Evolutionary conservation across 2,797 vertebrate genomes (phyloP).

Genomic region (Leuciscus waleckii): DNA sequence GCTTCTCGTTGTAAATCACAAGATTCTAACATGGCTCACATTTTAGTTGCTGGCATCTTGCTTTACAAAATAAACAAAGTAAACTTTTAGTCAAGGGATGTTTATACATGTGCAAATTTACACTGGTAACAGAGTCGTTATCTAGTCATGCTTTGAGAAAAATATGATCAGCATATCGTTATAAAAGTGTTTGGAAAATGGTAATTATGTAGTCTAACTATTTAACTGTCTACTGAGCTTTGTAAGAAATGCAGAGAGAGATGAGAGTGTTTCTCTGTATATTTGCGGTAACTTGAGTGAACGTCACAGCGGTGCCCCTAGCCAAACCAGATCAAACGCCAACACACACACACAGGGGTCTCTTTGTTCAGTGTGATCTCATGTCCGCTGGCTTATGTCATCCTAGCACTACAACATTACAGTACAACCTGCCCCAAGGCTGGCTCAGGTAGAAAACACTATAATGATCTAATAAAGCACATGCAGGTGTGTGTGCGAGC

Average conservation of each 20-base stretch:
- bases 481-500: constrained; percentile 46
- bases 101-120: not conserved
- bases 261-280: constrained; percentile 18
- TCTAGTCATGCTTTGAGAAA: not conserved
- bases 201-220: constrained; percentile 6
- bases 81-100: not conserved
- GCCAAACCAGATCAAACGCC: constrained; percentile 46
- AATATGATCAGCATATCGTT: constrained; percentile 5
- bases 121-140: not conserved
- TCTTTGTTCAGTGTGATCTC: constrained; percentile 63
- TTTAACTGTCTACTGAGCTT: constrained; percentile 13
- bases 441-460: constrained; percentile 46
- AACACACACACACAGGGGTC: constrained; percentile 39
- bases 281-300: constrained; percentile 32
- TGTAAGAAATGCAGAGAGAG: not conserved
- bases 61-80: not conserved
- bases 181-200: constrained; percentile 15
- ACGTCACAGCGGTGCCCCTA: constrained; percentile 45
- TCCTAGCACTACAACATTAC: constrained; percentile 47
- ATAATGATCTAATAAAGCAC: constrained; percentile 29
- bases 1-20: constrained; percentile 15
- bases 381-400: constrained; percentile 60
- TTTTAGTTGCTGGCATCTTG: not conserved
- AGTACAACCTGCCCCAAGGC: constrained; percentile 55
- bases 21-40: not conserved